Evolutionary conservation across 1,140 invertebrate genomes (phyloP), one percentile per base, ranked within the genome.

Genomic region (Zaprionus nigranus): DNA sequence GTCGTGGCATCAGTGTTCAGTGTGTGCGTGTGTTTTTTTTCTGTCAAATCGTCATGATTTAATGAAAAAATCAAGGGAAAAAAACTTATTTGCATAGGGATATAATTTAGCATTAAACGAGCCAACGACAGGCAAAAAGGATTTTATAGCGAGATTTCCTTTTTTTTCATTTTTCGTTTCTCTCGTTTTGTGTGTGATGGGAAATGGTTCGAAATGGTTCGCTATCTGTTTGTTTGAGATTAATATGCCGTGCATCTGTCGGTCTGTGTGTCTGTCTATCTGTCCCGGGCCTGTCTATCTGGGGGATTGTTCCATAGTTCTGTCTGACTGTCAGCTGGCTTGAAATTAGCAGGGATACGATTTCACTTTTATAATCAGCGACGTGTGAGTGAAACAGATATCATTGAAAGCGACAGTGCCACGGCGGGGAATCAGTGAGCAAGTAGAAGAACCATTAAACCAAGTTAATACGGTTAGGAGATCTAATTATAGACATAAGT

Each of bases 41-140:
- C 64, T 90, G 81, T 90, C 85, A 90, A 90, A 90, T 90, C 85
- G 85, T 90, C 85, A 90, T 90, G 85, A 90, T 90, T 90, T 90
- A 90, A 90, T 90, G 85, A 90, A 90, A 90, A 90, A 90, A 88
- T 84, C 81, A 84, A 77, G 58, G 66, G 81, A 85, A 90, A 90
- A 87, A 90, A 90, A 90, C 81, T 77, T 90, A 90, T 90, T 90
- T 90, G 81, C 85, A 90, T 90, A 90, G 75, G 85, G 76, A 85
- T 90, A 90, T 90, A 90, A 90, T 90, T 90, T 90, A 90, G 85
- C 81, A 90, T 90, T 90, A 90, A 90, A 90, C 85, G 79, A 82
- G 79, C 63, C 56, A 68, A 30, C 70, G 77, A 71, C 64, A 74
- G 62, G 61, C 65, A 36, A 88, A 83, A 88, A 82, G 80, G 78